Percentiles rank a stretch among this genome's conserved stretches.
Evolutionary conservation across 2,113 vertebrate genomes (phyloP).

Genomic region (Atherinomorus stipes): DNA sequence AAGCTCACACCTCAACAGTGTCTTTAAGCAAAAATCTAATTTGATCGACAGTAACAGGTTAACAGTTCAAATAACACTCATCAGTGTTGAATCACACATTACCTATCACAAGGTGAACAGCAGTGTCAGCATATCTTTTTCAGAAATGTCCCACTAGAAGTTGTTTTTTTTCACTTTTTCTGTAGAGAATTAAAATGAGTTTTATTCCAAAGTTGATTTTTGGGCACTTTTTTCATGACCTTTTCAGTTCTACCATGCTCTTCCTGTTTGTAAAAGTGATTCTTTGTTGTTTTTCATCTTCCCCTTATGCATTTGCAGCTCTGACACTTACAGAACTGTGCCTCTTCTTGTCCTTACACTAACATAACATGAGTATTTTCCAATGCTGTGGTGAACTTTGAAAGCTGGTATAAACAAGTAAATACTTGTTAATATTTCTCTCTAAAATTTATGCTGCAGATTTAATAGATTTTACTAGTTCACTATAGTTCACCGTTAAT

Average conservation of each 20-base stretch:
- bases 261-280: conserved; percentile 31
- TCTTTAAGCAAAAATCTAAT: neutral
- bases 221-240: neutral
- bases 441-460: too few species aligned
- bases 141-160: neutral
- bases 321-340: neutral
- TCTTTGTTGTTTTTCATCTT: conserved; percentile 11
- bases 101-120: neutral
- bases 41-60: conserved; percentile 28
- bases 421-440: neutral
- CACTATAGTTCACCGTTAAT: too few species aligned
- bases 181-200: neutral
- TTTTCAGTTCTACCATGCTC: neutral
- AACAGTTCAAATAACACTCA: conserved; percentile 16
- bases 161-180: neutral
- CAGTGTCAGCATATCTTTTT: conserved; percentile 13
- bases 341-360: conserved; percentile 8
- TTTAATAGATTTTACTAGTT: too few species aligned
- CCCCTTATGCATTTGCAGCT: neutral
- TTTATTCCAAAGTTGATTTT: too few species aligned
- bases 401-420: neutral
- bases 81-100: conserved; percentile 23
- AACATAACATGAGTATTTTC: neutral
- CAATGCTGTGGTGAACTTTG: neutral
- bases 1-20: conserved; percentile 10